Evolutionary conservation across 1,140 invertebrate genomes (phyloP), one percentile per base, ranked within the genome.

Genomic region (Lutraria rhynchaena): DNA sequence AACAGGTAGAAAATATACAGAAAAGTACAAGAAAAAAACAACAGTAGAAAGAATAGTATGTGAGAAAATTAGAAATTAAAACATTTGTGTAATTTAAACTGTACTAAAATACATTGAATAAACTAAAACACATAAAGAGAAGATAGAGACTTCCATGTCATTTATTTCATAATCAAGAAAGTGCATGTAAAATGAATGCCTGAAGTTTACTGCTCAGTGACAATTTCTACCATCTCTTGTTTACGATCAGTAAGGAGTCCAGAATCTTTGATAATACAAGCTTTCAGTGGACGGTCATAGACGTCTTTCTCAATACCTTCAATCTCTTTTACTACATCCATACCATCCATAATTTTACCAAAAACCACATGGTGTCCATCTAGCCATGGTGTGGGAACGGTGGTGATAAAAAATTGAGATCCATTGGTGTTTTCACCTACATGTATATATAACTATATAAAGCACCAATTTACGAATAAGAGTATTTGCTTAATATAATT

Each of bases 291-390:
- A 49, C 93, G 92, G 88, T 98, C 96, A 33, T 95, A 93, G 0
- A 92, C 92, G 87, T 97, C 95, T 0, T 96, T 97, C 83, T 84
- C 95, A 1, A 78, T 65, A n/a, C 53, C 57, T 37, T 90, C 90
- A 57, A 92, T 89, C 58, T 86, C 81, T n/a, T 82, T 80, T 1
- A 91, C 87, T 35, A 90, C 84, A 37, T 87, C 71, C 96, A 98
- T 98, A 93, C 97, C 97, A 87, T 95, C 95, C 31, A 98, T 85
- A 60, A 98, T 96, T 93, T 97, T 99, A 87, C 98, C 98, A 93
- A 99, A 98, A 7, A 99, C 96, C 4, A 97, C 96, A 91, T 99
- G 98, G 75, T 96, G 94, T 22, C 97, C 97, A 94, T 99, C 97
- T 41, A 99, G 94, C 99, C 99, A 99, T 31, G 96, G 93, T 17